A percentile compares a stretch with the other conserved stretches of the same genome.
Evolutionary conservation across 2,797 vertebrate species (phyloP).

Genomic region (Perodicticus potto): DNA sequence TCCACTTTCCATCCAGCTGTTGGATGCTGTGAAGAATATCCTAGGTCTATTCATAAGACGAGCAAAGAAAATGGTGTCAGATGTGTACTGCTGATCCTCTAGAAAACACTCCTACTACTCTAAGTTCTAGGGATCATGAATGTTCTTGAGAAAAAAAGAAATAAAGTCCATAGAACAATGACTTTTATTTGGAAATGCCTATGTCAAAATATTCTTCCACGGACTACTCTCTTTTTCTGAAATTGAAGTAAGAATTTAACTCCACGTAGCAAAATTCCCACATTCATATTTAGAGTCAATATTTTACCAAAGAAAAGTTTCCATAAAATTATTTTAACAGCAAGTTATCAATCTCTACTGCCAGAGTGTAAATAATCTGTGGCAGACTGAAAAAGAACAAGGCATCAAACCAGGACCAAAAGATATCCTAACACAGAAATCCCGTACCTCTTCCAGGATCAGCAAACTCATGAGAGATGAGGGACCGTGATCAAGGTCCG

Average conservation of each 20-base stretch:
- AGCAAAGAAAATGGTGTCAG: background rate
- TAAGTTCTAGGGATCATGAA: background rate
- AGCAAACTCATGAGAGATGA: background rate
- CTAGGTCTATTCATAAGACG: background rate
- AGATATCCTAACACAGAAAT: background rate
- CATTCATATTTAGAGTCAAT: slow-evolving; percentile 14
- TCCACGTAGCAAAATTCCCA: background rate
- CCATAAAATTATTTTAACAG: background rate
- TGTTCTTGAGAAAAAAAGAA: background rate
- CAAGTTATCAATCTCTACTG: background rate
- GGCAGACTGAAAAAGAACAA: background rate
- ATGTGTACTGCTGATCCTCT: background rate
- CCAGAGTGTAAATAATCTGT: background rate
- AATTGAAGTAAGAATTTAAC: slow-evolving; percentile 5
- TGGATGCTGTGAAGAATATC: background rate
- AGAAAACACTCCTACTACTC: background rate
- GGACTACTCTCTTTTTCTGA: background rate
- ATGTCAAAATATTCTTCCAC: background rate
- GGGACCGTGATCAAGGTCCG: background rate
- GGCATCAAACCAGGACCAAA: background rate
- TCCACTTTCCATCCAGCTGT: slow-evolving; percentile 42
- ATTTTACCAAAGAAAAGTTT: background rate
- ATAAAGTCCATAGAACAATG: background rate
- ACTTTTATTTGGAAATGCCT: background rate
- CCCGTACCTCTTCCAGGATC: background rate